These are phyloP conservation scores for Lucifuga dentata DNA, from an alignment of 2,113 vertebrate genomes.

Conservation along the genomic window DNA sequence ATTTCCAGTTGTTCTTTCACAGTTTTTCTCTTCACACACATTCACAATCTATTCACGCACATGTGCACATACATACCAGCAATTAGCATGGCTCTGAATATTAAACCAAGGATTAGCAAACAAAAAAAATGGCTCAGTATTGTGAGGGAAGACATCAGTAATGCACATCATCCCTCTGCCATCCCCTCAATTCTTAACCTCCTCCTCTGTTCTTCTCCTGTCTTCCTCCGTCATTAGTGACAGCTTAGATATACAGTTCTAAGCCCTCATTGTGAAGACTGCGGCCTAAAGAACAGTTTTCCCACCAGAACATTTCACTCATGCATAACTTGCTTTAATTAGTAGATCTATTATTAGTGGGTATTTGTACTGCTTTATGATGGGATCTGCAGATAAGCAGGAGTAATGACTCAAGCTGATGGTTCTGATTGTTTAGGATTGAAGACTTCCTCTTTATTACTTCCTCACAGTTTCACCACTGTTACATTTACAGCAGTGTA, in stretches of 20 bases:
- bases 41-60: slow-evolving; percentile 34
- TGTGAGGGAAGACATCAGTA: slow-evolving; percentile 33
- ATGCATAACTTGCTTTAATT: slow-evolving; percentile 72
- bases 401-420: slow-evolving; percentile 38
- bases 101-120: slow-evolving; percentile 48
- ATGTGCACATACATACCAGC: slow-evolving; percentile 12
- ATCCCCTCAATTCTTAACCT: slow-evolving; percentile 53
- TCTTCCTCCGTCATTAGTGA: slow-evolving; percentile 57
- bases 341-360: slow-evolving; percentile 65
- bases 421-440: slow-evolving; percentile 31
- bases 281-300: slow-evolving; percentile 66
- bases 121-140: slow-evolving; percentile 30
- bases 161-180: slow-evolving; percentile 45
- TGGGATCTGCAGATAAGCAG: slow-evolving; percentile 45
- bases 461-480: slow-evolving; percentile 14
- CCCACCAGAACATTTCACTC: slow-evolving; percentile 63
- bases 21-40: slow-evolving; percentile 25
- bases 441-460: slow-evolving; percentile 6
- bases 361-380: slow-evolving; percentile 45
- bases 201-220: slow-evolving; percentile 49
- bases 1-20: slow-evolving; percentile 15
- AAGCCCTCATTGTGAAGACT: slow-evolving; percentile 57
- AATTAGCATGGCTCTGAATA: slow-evolving; percentile 46
- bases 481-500: slow-evolving; percentile 5
- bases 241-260: slow-evolving; percentile 62